Percentiles rank a stretch among this genome's conserved stretches.
Evolutionary conservation across 2,113 vertebrate species (phyloP).

Genomic region (Albula goreensis): DNA sequence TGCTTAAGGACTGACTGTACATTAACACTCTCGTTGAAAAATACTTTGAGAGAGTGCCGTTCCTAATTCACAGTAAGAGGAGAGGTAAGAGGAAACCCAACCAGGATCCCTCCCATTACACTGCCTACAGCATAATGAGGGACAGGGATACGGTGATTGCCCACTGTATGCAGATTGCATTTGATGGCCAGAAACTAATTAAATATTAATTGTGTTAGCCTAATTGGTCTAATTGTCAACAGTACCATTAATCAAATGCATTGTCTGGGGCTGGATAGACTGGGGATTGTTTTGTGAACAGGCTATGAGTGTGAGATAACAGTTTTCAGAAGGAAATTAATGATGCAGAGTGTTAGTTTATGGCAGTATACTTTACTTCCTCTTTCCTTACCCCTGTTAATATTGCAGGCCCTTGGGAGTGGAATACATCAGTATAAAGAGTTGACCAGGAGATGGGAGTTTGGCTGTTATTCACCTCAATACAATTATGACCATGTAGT

Average conservation of each 20-base stretch:
- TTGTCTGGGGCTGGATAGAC: not conserved
- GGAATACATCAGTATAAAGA: not conserved
- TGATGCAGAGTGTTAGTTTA: not conserved
- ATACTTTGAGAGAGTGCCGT: not conserved
- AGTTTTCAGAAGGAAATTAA: not conserved
- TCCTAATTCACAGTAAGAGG: not conserved
- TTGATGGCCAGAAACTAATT: not conserved
- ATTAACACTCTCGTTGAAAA: not conserved
- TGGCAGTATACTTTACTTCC: not conserved
- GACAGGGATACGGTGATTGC: not conserved
- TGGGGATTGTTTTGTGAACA: not conserved
- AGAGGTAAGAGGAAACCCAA: not conserved
- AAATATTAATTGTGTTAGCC: conserved; percentile 9
- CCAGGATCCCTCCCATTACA: not conserved
- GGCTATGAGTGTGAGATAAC: not conserved
- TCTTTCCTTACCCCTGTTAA: not conserved
- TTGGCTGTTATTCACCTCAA: not conserved
- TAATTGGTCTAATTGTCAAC: not conserved
- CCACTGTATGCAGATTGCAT: not conserved
- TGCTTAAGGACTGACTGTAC: not conserved
- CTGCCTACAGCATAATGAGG: not conserved
- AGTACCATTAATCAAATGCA: not conserved
- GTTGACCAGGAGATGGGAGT: not conserved
- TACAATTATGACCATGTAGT: too few relatives aligned
- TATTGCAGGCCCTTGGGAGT: not conserved